Evolutionary conservation across 1,140 invertebrate species (phyloP).

Genomic region (Microplitis demolitor): DNA sequence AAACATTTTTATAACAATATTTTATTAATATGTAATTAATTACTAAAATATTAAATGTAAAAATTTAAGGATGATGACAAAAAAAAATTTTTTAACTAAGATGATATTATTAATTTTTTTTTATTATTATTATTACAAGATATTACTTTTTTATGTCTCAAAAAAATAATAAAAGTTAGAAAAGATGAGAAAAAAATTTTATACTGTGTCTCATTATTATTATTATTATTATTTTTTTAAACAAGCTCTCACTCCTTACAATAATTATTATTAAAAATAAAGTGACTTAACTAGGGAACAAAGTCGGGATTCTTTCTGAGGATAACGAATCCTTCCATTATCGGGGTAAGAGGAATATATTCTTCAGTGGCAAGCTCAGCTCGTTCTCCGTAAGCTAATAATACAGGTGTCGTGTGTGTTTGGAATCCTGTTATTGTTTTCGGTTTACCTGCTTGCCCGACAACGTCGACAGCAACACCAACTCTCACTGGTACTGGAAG

Average conservation of each 20-base stretch:
- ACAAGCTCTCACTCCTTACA: too few relatives aligned
- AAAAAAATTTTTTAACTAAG: not conserved
- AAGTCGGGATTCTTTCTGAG: slow-evolving; percentile 90
- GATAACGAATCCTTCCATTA: slow-evolving; percentile 99
- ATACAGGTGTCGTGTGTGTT: slow-evolving; percentile 97
- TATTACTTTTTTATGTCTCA: too few relatives aligned
- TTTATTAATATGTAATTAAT: not conserved
- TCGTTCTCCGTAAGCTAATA: slow-evolving; percentile 94
- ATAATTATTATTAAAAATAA: too few relatives aligned
- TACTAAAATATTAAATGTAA: not conserved
- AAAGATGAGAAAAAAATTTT: not conserved
- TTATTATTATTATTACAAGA: not conserved
- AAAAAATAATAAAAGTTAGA: not conserved
- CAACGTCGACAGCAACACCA: slow-evolving; percentile 98
- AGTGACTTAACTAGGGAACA: slow-evolving; percentile 47
- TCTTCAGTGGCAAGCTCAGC: slow-evolving; percentile 99
- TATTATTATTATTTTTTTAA: too few relatives aligned
- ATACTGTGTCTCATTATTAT: too few relatives aligned
- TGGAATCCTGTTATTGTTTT: slow-evolving; percentile 99
- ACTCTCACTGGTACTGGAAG: slow-evolving; percentile 95
- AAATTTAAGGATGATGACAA: not conserved
- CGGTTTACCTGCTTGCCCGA: slow-evolving; percentile 98
- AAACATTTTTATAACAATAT: not conserved
- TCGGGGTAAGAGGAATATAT: slow-evolving; percentile 91
- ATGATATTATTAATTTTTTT: not conserved